These are phyloP conservation scores for Ramphastos sulfuratus DNA, from an alignment of 2,113 vertebrate species.

Conservation along the genomic window DNA sequence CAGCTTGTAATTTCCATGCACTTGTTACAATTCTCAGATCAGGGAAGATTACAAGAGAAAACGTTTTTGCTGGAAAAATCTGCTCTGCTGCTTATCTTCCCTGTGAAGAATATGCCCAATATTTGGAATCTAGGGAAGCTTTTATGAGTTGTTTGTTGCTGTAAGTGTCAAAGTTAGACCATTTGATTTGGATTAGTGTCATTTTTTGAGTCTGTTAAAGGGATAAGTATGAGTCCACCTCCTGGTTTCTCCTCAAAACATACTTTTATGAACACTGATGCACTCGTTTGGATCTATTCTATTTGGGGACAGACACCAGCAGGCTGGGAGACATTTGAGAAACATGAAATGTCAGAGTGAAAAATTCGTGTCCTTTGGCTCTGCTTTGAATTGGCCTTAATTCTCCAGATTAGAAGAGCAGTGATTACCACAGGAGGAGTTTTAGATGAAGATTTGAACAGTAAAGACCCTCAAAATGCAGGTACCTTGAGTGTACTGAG, in stretches of 20 bases:
- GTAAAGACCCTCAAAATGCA: background rate
- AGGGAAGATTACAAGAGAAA: slow-evolving; percentile 49
- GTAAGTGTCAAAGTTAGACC: slow-evolving; percentile 8
- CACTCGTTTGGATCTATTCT: background rate
- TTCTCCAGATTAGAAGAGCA: background rate
- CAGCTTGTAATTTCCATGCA: slow-evolving; percentile 80
- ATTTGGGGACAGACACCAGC: background rate
- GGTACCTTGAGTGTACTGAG: background rate
- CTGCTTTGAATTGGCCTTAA: background rate
- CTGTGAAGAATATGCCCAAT: background rate
- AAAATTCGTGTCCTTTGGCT: background rate
- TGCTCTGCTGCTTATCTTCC: slow-evolving; percentile 26
- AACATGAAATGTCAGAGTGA: background rate
- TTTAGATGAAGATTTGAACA: background rate
- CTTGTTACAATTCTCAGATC: slow-evolving; percentile 61
- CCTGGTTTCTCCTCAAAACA: background rate
- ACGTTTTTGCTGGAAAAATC: slow-evolving; percentile 18
- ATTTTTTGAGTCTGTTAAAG: slow-evolving; percentile 12
- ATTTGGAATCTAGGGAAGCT: background rate
- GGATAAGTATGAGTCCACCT: background rate
- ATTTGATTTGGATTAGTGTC: slow-evolving; percentile 4
- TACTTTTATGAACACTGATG: background rate
- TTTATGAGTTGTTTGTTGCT: slow-evolving; percentile 33
- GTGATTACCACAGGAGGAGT: background rate
- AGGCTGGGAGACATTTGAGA: background rate